These are phyloP conservation scores for Phrynocephalus forsythii DNA, from an alignment of 2,797 vertebrate species.

Conservation along the genomic window DNA sequence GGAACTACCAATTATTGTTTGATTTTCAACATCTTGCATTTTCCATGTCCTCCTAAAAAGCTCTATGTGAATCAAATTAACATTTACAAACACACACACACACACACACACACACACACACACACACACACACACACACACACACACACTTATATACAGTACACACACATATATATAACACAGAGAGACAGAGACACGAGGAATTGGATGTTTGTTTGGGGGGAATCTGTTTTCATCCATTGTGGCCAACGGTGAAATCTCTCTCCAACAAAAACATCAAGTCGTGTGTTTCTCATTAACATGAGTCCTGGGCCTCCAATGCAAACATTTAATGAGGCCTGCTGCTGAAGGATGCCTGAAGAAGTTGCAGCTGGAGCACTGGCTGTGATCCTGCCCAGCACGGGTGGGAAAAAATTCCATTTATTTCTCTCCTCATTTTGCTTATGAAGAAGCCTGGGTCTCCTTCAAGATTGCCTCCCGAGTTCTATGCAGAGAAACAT, in stretches of 20 bases:
- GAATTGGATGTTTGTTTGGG: slow-evolving; percentile 36
- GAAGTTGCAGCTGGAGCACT: neutral
- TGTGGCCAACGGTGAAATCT: slow-evolving; percentile 42
- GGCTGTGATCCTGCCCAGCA: neutral
- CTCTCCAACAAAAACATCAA: slow-evolving; percentile 35
- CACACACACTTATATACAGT: too few relatives aligned
- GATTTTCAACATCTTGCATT: too few relatives aligned
- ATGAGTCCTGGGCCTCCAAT: slow-evolving; percentile 30
- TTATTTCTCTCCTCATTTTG: slow-evolving; percentile 16
- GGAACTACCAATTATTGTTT: too few relatives aligned
- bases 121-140: too few relatives aligned
- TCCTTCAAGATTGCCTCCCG: neutral
- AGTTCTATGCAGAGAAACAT: neutral
- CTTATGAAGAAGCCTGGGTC: neutral
- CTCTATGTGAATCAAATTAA: too few relatives aligned
- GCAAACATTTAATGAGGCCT: slow-evolving; percentile 49
- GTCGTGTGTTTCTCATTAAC: slow-evolving; percentile 55
- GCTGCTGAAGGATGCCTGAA: slow-evolving; percentile 36
- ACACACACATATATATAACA: too few relatives aligned
- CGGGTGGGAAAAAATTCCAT: neutral
- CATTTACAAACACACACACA: too few relatives aligned
- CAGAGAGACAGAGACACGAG: neutral
- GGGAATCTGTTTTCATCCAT: slow-evolving; percentile 54
- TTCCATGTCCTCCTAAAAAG: too few relatives aligned
- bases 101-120: too few relatives aligned